Percentiles rank a stretch among this genome's conserved stretches.
These are phyloP conservation scores for Palythoa caribaeorum DNA, from an alignment of 92 coral and sea anemone species.

Conservation along the genomic window DNA sequence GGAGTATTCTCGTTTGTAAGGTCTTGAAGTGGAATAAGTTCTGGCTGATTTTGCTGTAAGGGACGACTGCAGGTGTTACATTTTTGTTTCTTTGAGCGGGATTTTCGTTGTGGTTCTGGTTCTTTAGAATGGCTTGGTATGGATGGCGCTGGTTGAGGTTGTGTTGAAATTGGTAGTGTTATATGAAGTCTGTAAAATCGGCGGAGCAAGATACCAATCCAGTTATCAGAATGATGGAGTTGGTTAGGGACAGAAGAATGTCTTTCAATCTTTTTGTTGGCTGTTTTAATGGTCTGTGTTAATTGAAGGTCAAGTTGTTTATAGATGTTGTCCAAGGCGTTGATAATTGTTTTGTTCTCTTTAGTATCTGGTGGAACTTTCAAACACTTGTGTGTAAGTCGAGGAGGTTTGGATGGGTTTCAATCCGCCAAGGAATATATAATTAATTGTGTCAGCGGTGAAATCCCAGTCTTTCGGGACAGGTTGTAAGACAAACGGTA, in stretches of 20 bases:
- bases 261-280: no score
- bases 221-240: background rate
- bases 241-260: background rate
- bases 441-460: background rate
- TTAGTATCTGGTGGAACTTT: background rate
- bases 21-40: background rate
- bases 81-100: background rate
- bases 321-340: background rate
- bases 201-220: background rate
- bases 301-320: background rate
- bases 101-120: background rate
- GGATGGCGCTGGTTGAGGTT: background rate
- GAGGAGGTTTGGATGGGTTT: background rate
- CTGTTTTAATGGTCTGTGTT: no score
- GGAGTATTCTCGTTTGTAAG: background rate
- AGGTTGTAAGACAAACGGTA: conserved; percentile 21
- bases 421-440: background rate
- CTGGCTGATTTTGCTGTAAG: background rate
- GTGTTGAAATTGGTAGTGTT: background rate
- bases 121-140: no score
- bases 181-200: background rate
- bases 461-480: background rate
- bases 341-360: background rate
- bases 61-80: background rate
- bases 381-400: background rate